phyloP scores from a whole-genome alignment of 2,888 invertebrate species.

The Hedychridium roseum region DNA sequence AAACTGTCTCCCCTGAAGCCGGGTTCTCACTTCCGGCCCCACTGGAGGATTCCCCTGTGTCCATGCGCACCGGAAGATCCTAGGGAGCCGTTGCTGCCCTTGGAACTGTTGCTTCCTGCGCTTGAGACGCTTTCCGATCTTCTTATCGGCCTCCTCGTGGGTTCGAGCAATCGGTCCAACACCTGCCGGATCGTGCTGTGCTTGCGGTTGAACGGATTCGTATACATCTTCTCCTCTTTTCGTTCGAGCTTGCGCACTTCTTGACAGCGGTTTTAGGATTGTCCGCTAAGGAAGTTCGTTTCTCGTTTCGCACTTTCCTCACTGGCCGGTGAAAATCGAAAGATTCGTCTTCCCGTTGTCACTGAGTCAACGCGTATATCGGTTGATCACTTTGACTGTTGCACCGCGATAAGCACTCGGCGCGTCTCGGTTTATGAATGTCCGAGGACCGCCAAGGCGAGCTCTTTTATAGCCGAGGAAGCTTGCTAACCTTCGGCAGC shows the following conservation, averaged over 20 bases:
- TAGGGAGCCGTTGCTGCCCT: conserved; percentile 46
- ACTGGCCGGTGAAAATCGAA: neutral
- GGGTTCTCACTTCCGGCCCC: conserved; percentile 52
- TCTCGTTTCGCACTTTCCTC: neutral
- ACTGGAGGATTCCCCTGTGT: conserved; percentile 47
- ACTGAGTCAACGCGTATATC: neutral
- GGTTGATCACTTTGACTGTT: neutral
- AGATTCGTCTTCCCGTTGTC: neutral
- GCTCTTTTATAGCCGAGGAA: conserved; percentile 25
- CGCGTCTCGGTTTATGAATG: conserved; percentile 16
- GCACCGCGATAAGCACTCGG: no score
- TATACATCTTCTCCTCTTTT: conserved; percentile 67
- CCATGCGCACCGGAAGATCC: conserved; percentile 28
- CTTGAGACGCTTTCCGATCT: conserved; percentile 57
- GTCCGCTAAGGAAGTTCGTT: neutral
- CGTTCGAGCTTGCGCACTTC: neutral
- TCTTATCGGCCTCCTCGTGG: conserved; percentile 55
- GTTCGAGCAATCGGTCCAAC: conserved; percentile 71
- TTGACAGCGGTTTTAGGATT: neutral
- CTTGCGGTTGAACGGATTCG: conserved; percentile 76
- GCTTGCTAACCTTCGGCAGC: conserved; percentile 1
- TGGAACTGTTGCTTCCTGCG: conserved; percentile 49
- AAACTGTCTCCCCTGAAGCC: neutral
- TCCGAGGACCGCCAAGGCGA: conserved; percentile 5
- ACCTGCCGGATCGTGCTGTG: conserved; percentile 74